Conservation (phyloP, 2,113 vertebrate genomes). For the Butorides virescens region DNA sequence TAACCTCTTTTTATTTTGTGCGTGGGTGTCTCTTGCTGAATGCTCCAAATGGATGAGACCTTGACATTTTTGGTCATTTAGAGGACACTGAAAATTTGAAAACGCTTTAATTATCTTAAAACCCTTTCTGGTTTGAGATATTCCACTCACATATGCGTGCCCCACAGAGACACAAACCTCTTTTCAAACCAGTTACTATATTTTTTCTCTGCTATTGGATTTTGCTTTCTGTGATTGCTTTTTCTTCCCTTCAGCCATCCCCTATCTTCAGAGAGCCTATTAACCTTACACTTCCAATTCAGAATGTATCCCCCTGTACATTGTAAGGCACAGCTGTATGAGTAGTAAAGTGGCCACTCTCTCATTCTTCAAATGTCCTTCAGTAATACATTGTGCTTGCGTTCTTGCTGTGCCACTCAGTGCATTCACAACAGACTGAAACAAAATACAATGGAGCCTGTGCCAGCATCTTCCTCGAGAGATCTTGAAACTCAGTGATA, state of each 20-base stretch:
- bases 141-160: not conserved
- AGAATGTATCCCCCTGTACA: slow-evolving; percentile 22
- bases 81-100: not conserved
- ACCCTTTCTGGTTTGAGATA: slow-evolving; percentile 5
- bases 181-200: slow-evolving; percentile 31
- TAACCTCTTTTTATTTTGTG: not conserved
- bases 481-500: slow-evolving; percentile 4
- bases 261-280: slow-evolving; percentile 11
- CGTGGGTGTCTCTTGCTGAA: not conserved
- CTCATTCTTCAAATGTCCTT: slow-evolving; percentile 23
- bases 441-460: not conserved
- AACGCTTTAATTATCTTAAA: slow-evolving; percentile 53
- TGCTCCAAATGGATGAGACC: not conserved
- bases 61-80: slow-evolving; percentile 47
- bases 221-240: slow-evolving; percentile 21
- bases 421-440: not conserved
- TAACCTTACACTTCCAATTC: slow-evolving; percentile 47
- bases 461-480: not conserved
- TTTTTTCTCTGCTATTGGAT: slow-evolving; percentile 36
- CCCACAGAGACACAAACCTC: slow-evolving; percentile 25
- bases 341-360: not conserved
- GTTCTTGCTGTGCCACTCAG: not conserved
- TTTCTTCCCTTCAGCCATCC: slow-evolving; percentile 31
- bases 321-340: slow-evolving; percentile 18
- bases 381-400: not conserved